Base-by-base conservation (phyloP, 2,113 vertebrate genomes). In the Atherinomorus stipes region DNA sequence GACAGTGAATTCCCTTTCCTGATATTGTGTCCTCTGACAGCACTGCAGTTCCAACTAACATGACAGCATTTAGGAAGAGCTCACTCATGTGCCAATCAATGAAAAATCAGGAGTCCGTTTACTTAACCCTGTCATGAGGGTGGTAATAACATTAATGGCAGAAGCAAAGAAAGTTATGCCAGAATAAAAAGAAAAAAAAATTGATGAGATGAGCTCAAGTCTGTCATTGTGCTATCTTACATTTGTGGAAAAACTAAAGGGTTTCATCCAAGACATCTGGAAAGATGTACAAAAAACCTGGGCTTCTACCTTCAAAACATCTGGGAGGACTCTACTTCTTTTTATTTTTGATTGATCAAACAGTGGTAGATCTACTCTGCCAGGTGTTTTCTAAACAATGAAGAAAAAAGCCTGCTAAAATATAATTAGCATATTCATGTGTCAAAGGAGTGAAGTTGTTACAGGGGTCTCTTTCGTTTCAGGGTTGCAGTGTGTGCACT, bases 1-100 rank as follows among this genome's bases (percentile, higher is more conserved):
- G 74, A 64, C 66, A 73, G 63, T 54, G 74, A 84, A 84, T 81
- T 68, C 45, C 54, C 52, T 81, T 87, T 87, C 85, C 78, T 77
- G 71, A 85, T 59, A 68, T 49, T 58, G 52, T 69, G 47, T 61
- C 69, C 63, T 69, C 65, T 79, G 60, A 76, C 5, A 50, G 56
- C 18, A 26, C 34, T 84, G 54, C 10, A 4, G 50, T 62, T 52
- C 42, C 28, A 79, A 51, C n/a, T 66, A 28, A 62, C 51, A 42
- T 22, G 19, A 3, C 45, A 21, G 50, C 82, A 63, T 81, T 86
- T 74, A 79, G 74, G 76, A 73, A 89, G 83, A 76, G 57, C 15
- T 22, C 1, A 16, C 10, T 65, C 28, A n/a, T 44, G 47, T 16
- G 26, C 25, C 60, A n/a, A 66, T 60, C 51, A 70, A 38, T 64